Percentiles rank a stretch among this genome's conserved stretches.
phyloP scores from a whole-genome alignment of 92 coral and sea anemone species.

The Muricea muricata region DNA sequence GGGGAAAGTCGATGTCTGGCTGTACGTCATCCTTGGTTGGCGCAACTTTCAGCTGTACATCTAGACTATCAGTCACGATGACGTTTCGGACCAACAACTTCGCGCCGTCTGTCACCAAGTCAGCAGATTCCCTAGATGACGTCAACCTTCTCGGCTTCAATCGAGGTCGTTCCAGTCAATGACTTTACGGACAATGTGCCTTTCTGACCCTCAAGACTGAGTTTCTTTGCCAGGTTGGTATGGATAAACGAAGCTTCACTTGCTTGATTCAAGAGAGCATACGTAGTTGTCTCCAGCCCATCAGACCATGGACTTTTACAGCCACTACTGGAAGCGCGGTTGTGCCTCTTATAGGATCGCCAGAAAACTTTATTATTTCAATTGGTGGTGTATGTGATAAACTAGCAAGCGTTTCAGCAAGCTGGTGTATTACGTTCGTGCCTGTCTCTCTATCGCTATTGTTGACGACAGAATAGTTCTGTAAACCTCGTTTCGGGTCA shows the following conservation, averaged over 20 bases:
- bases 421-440: neutral
- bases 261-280: neutral
- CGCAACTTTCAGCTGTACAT: neutral
- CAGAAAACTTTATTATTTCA: neutral
- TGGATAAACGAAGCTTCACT: slow-evolving; percentile 30
- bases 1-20: neutral
- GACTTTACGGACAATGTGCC: slow-evolving; percentile 22
- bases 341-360: neutral
- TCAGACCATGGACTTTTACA: neutral
- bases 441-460: neutral
- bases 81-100: neutral
- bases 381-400: neutral
- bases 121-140: neutral
- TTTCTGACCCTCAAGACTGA: neutral
- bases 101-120: neutral
- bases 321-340: slow-evolving; percentile 23
- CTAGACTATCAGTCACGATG: neutral
- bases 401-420: neutral
- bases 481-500: neutral
- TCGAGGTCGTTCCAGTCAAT: neutral
- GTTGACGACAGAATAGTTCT: neutral
- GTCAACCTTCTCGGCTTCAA: neutral
- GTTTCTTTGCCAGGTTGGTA: neutral
- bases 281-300: neutral
- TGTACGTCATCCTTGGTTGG: neutral